A percentile compares a stretch with the other conserved stretches of the same genome.
Conservation (phyloP, 2,888 invertebrate genomes). For the Drosophila mayaguana region DNA sequence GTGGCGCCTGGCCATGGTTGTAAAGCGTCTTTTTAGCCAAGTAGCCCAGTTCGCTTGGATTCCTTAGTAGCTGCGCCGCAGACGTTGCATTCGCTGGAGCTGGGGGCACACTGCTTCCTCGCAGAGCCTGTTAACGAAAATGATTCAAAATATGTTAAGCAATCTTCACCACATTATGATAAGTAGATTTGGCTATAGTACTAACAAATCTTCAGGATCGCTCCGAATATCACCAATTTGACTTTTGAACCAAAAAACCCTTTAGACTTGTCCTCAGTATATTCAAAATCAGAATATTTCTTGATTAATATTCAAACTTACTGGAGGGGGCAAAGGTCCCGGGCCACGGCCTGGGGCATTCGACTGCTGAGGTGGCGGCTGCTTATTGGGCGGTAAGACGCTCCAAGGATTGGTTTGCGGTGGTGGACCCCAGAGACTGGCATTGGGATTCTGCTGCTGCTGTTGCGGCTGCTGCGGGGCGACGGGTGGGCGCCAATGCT, state of each 20-base stretch:
- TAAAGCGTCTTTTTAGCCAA: slow-evolving; percentile 79
- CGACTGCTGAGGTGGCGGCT: slow-evolving; percentile 66
- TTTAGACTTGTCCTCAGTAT: neutral
- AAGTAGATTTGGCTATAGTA: neutral
- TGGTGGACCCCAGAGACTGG: slow-evolving; percentile 85
- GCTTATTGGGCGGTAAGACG: slow-evolving; percentile 81
- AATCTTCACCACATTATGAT: neutral
- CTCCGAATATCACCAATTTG: neutral
- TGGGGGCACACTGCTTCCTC: slow-evolving; percentile 80
- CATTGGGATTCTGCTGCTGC: slow-evolving; percentile 83
- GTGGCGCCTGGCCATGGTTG: slow-evolving; percentile 72
- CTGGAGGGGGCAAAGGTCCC: slow-evolving; percentile 62
- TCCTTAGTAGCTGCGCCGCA: slow-evolving; percentile 68
- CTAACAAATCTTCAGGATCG: too few species aligned
- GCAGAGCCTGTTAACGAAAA: slow-evolving; percentile 52
- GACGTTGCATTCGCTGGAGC: slow-evolving; percentile 70
- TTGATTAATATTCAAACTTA: slow-evolving; percentile 23
- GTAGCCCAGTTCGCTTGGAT: slow-evolving; percentile 82
- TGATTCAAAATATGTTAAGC: neutral
- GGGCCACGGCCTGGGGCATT: slow-evolving; percentile 68
- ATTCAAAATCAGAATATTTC: neutral
- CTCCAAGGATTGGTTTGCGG: slow-evolving; percentile 85
- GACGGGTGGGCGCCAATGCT: slow-evolving; percentile 82
- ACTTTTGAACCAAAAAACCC: neutral
- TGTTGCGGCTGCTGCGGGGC: slow-evolving; percentile 73